These are phyloP conservation scores for Chinchilla lanigera DNA, from an alignment of 2,113 vertebrate species.

Conservation along the genomic window DNA sequence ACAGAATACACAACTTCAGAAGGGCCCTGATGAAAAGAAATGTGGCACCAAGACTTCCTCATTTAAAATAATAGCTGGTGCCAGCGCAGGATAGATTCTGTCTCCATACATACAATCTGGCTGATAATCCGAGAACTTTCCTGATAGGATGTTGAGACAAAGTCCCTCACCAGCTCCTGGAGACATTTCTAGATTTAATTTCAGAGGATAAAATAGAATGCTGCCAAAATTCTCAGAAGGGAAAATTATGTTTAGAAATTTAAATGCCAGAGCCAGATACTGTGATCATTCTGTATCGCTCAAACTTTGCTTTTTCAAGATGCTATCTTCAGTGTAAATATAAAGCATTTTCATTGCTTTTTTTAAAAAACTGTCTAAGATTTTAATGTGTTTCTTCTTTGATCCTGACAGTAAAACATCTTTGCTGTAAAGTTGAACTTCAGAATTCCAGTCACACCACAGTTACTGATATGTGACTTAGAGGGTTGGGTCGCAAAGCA, in stretches of 20 bases:
- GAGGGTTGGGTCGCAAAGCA: not conserved
- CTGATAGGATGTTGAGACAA: not conserved
- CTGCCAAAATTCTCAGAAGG: not conserved
- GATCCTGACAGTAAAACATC: constrained; percentile 32
- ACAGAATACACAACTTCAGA: not conserved
- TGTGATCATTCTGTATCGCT: not conserved
- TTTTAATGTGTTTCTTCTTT: constrained; percentile 32
- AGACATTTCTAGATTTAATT: constrained; percentile 32
- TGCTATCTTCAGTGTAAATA: not conserved
- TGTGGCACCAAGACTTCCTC: not conserved
- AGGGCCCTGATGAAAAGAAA: too few relatives aligned
- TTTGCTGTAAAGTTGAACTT: constrained; percentile 13
- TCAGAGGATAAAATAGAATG: not conserved
- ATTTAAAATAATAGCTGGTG: not conserved
- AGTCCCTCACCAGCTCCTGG: not conserved
- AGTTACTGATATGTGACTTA: not conserved
- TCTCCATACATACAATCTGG: not conserved
- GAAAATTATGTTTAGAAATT: not conserved
- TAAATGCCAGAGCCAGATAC: not conserved
- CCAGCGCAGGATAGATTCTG: not conserved
- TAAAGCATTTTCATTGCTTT: not conserved
- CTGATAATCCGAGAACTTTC: not conserved
- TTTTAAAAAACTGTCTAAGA: not conserved
- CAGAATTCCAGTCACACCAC: not conserved
- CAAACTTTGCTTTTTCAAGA: constrained; percentile 17